Evolutionary conservation across 2,797 vertebrate species (phyloP).

Genomic region (Allobates femoralis): DNA sequence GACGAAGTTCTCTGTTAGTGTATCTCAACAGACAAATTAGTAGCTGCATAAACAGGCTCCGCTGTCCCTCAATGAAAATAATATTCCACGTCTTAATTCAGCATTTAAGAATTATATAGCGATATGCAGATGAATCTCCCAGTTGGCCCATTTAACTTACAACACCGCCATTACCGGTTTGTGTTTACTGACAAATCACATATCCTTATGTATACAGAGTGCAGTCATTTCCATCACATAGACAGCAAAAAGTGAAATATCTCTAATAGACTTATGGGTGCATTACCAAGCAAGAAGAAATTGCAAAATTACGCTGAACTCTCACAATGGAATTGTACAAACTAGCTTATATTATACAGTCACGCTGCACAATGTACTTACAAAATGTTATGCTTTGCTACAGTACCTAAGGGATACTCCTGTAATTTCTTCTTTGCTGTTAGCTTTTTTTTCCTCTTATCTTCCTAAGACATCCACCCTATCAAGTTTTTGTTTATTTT

Average conservation of each 20-base stretch:
- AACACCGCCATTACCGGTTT: background rate
- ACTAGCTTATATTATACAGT: background rate
- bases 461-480: background rate
- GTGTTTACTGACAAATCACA: slow-evolving; percentile 2
- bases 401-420: background rate
- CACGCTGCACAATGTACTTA: slow-evolving; percentile 16
- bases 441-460: background rate
- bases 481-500: background rate
- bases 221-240: background rate
- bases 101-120: slow-evolving; percentile 48
- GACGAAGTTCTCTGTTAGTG: slow-evolving; percentile 4
- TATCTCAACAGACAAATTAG: slow-evolving; percentile 50
- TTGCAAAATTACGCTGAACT: background rate
- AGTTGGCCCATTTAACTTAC: slow-evolving; percentile 1
- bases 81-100: slow-evolving; percentile 10
- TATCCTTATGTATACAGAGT: background rate
- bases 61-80: slow-evolving; percentile 27
- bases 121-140: slow-evolving; percentile 13
- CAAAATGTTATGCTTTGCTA: slow-evolving; percentile 12
- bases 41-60: background rate
- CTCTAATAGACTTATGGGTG: background rate
- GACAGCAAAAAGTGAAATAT: background rate
- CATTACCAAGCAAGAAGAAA: background rate
- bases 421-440: slow-evolving; percentile 8
- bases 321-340: background rate